Evolutionary conservation across 92 coral and sea anemone genomes (phyloP).

Genomic region (Siderastrea siderea): DNA sequence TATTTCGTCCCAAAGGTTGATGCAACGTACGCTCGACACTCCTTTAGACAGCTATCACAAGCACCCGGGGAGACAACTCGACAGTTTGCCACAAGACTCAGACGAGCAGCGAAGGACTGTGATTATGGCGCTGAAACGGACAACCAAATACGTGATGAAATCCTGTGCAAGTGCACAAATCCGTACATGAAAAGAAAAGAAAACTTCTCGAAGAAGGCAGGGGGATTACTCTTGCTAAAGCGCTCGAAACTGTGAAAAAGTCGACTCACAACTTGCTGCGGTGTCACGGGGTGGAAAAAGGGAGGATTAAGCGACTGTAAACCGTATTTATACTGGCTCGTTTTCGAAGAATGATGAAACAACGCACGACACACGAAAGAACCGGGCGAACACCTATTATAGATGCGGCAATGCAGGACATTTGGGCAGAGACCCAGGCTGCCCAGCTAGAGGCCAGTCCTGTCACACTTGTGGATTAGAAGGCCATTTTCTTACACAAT

Average conservation of each 20-base stretch:
- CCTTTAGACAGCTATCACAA: conserved; percentile 6
- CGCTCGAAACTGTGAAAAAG: conserved; percentile 43
- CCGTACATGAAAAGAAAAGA: too few species aligned
- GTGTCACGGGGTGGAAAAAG: neutral
- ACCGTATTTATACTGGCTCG: too few species aligned
- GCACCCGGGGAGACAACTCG: conserved; percentile 7
- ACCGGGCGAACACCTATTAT: neutral
- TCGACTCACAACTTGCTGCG: conserved; percentile 28
- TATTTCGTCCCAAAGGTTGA: too few species aligned
- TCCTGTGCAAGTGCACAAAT: too few species aligned
- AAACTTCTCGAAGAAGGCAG: conserved; percentile 17
- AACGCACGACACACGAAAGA: neutral
- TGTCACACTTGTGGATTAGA: conserved; percentile 45
- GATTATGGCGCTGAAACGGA: too few species aligned
- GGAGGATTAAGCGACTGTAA: neutral
- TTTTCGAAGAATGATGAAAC: neutral
- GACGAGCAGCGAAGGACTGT: too few species aligned
- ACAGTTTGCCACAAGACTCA: too few species aligned
- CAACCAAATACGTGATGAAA: too few species aligned
- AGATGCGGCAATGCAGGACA: conserved; percentile 46
- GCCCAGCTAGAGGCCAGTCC: conserved; percentile 56
- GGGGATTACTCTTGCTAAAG: conserved; percentile 22
- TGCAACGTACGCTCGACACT: too few species aligned
- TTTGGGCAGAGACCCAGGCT: conserved; percentile 37
- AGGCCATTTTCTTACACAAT: conserved; percentile 33